Evolutionary conservation across 2,113 vertebrate species (phyloP).

Genomic region (Scopus umbretta): DNA sequence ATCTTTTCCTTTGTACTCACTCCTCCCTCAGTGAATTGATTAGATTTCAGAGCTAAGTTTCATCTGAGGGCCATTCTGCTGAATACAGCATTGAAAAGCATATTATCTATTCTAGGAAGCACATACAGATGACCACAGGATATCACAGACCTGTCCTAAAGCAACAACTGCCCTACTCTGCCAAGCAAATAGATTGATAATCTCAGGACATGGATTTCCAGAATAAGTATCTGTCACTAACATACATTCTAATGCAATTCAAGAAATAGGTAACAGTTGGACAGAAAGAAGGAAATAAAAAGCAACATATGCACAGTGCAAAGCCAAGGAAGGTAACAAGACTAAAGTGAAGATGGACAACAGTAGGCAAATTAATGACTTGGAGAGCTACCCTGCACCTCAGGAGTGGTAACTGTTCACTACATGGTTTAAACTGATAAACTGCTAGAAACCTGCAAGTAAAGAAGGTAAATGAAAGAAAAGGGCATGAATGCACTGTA

Average conservation of each 20-base stretch:
- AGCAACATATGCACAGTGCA: background rate
- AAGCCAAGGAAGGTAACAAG: background rate
- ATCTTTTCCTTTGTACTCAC: slow-evolving; percentile 22
- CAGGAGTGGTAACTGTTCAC: background rate
- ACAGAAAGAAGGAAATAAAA: background rate
- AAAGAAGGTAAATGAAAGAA: background rate
- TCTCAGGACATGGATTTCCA: background rate
- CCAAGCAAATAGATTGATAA: background rate
- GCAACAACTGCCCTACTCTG: background rate
- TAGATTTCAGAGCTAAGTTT: slow-evolving; percentile 23
- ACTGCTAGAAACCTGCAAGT: background rate
- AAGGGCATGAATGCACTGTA: background rate
- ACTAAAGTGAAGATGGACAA: background rate
- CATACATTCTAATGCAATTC: background rate
- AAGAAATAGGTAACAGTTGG: background rate
- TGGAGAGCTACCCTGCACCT: background rate
- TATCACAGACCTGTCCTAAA: background rate
- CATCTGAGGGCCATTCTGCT: background rate
- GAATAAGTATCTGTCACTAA: background rate
- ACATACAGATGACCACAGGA: background rate
- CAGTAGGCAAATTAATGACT: background rate
- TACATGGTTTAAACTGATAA: background rate
- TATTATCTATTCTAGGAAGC: background rate
- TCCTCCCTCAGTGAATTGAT: slow-evolving; percentile 25
- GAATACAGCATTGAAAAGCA: background rate